phyloP scores from a whole-genome alignment of 2,113 vertebrate genomes.

The Indri indri region DNA sequence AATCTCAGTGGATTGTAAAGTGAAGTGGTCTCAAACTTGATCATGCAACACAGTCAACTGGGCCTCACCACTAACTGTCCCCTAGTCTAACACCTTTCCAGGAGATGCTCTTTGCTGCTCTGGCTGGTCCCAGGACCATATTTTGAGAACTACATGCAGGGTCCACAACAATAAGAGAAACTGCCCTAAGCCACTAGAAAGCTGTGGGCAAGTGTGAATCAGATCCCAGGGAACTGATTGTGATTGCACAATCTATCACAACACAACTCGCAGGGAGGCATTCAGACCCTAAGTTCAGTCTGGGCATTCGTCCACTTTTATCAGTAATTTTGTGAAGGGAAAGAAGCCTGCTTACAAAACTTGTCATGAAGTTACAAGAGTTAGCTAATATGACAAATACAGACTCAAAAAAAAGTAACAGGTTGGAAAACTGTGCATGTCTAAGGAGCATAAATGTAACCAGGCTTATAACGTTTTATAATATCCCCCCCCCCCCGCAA shows the following conservation, averaged over 20 bases:
- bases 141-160: neutral
- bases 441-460: neutral
- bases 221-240: neutral
- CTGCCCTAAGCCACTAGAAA: neutral
- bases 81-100: neutral
- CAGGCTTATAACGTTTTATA: neutral
- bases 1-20: neutral
- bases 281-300: neutral
- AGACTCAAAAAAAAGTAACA: neutral
- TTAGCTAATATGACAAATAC: neutral
- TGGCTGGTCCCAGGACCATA: neutral
- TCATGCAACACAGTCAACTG: neutral
- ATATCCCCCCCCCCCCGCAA: neutral
- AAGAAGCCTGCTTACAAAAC: neutral
- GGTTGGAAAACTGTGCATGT: neutral
- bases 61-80: neutral
- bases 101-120: neutral
- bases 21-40: neutral
- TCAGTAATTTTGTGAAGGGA: neutral
- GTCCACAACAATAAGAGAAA: neutral
- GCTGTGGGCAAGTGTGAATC: neutral
- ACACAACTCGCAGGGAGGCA: neutral
- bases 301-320: neutral
- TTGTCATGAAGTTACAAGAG: neutral
- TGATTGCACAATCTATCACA: no score